Conservation (phyloP, 2,113 vertebrate species). For the Eptatretus burgeri region DNA sequence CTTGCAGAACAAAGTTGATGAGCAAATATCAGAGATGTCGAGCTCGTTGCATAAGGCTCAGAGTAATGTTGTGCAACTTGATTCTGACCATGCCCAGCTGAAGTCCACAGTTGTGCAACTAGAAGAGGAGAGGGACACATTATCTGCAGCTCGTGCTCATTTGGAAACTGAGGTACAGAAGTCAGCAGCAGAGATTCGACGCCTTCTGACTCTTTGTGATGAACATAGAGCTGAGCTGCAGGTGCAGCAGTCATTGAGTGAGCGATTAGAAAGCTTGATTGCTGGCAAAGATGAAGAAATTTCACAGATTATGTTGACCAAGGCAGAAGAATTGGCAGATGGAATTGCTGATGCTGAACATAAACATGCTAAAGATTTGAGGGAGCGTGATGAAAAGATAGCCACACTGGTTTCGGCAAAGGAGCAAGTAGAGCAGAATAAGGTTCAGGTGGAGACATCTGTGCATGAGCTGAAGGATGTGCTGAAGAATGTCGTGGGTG, state of each 20-base stretch:
- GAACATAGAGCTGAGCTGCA: slow-evolving; percentile 48
- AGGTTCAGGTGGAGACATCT: slow-evolving; percentile 21
- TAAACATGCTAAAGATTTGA: slow-evolving; percentile 37
- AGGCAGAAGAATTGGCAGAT: slow-evolving; percentile 38
- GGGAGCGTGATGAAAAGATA: slow-evolving; percentile 26
- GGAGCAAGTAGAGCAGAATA: slow-evolving; percentile 28
- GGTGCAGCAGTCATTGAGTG: slow-evolving; percentile 32
- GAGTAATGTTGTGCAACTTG: slow-evolving; percentile 18
- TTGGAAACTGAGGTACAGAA: slow-evolving; percentile 21
- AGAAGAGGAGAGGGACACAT: slow-evolving; percentile 24
- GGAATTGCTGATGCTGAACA: slow-evolving; percentile 31
- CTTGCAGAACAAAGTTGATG: slow-evolving; percentile 21
- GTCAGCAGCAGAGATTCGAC: slow-evolving; percentile 30
- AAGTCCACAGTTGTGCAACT: slow-evolving; percentile 20
- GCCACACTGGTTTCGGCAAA: slow-evolving; percentile 19
- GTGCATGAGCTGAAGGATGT: slow-evolving; percentile 22
- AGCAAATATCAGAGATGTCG: slow-evolving; percentile 17
- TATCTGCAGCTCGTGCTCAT: slow-evolving; percentile 20
- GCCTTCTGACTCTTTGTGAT: slow-evolving; percentile 31
- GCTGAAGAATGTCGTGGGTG: slow-evolving; percentile 25
- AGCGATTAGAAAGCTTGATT: slow-evolving; percentile 32
- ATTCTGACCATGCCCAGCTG: slow-evolving; percentile 23
- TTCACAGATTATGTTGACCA: slow-evolving; percentile 26
- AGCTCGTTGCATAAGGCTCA: slow-evolving; percentile 17
- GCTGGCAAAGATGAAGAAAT: slow-evolving; percentile 42